These are phyloP conservation scores for Struthio camelus DNA, from an alignment of 2,113 vertebrate species.

Conservation along the genomic window DNA sequence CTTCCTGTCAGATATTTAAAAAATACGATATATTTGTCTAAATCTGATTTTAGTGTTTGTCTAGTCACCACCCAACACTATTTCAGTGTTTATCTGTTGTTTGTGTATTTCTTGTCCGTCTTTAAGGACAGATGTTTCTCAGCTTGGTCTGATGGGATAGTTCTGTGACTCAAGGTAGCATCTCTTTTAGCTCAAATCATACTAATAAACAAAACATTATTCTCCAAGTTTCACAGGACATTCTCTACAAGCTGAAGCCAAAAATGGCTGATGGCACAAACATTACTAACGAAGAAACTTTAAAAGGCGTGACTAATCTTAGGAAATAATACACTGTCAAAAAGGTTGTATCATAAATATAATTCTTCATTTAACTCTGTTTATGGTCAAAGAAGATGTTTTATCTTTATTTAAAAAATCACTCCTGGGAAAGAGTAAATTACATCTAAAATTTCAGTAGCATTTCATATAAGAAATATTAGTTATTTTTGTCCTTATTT, in stretches of 20 bases:
- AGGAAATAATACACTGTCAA: not conserved
- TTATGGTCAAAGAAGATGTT: not conserved
- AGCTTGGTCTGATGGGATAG: not conserved
- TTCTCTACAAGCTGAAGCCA: not conserved
- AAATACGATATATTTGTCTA: not conserved
- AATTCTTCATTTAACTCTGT: not conserved
- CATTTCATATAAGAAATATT: not conserved
- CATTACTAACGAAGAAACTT: not conserved
- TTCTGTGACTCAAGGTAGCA: not conserved
- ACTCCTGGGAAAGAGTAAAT: not conserved
- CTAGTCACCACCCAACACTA: not conserved
- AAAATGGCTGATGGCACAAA: not conserved
- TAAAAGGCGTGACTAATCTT: not conserved
- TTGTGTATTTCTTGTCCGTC: not conserved
- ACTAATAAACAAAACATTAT: not conserved
- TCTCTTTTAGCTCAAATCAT: not conserved
- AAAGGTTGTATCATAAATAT: not conserved
- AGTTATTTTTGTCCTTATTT: not conserved
- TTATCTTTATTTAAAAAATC: not conserved
- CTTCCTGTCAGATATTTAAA: not conserved
- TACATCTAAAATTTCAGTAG: not conserved
- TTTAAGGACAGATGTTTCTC: not conserved
- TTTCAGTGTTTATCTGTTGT: not conserved
- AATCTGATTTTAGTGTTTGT: not conserved
- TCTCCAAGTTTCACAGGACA: not conserved